A percentile compares a stretch with the other conserved stretches of the same genome.
Evolutionary conservation across 2,888 invertebrate genomes (phyloP).

Genomic region (Acleris literana): DNA sequence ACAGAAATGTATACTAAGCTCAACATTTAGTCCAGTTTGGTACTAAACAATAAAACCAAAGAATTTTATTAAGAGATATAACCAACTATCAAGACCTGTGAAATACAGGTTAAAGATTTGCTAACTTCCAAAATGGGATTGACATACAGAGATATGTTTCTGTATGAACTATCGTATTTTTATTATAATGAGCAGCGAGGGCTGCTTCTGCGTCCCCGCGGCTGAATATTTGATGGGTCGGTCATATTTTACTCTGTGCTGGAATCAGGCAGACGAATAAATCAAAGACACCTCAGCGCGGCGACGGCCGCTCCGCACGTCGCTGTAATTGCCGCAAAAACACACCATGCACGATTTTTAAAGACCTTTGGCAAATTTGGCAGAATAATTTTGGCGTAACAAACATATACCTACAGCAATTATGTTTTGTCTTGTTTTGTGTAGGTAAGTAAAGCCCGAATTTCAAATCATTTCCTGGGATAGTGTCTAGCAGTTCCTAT

Average conservation of each 20-base stretch:
- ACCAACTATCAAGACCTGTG: slow-evolving; percentile 46
- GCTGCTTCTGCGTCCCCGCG: slow-evolving; percentile 67
- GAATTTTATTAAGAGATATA: not conserved
- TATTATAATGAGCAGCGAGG: slow-evolving; percentile 79
- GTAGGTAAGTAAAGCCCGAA: not conserved
- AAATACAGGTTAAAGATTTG: slow-evolving; percentile 41
- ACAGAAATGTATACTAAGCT: too few relatives aligned
- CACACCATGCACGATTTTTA: slow-evolving; percentile 74
- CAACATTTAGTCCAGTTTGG: too few relatives aligned
- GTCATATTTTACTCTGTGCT: slow-evolving; percentile 78
- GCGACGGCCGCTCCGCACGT: slow-evolving; percentile 74
- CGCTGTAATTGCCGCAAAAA: slow-evolving; percentile 80
- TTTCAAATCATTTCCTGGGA: not conserved
- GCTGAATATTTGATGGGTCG: slow-evolving; percentile 76
- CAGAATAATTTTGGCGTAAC: slow-evolving; percentile 58
- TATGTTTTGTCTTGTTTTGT: not conserved
- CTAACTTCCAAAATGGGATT: slow-evolving; percentile 60
- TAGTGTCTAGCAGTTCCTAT: not conserved
- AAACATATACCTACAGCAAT: slow-evolving; percentile 31
- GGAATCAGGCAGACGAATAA: slow-evolving; percentile 73
- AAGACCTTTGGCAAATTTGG: slow-evolving; percentile 77
- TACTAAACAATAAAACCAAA: too few relatives aligned
- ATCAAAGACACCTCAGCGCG: slow-evolving; percentile 76
- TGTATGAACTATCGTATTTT: slow-evolving; percentile 78
- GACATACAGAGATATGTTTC: slow-evolving; percentile 56